Conservation (phyloP, 2,113 vertebrate species). For the Ceratotherium simum region DNA sequence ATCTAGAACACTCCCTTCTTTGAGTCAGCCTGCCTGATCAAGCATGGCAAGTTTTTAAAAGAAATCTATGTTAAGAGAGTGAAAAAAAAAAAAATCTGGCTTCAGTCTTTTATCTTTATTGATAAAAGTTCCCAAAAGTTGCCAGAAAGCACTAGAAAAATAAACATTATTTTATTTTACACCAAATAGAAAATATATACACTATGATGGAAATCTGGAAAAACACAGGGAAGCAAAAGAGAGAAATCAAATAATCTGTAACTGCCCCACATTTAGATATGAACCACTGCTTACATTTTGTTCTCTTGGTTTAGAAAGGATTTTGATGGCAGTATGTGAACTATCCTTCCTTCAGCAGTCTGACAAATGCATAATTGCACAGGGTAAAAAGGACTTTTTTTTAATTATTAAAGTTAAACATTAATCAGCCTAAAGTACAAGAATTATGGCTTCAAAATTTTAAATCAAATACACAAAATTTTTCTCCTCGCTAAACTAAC, state of each 20-base stretch:
- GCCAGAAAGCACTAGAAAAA: not conserved
- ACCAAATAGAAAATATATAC: not conserved
- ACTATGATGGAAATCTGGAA: not conserved
- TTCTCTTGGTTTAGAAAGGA: not conserved
- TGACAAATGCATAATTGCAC: not conserved
- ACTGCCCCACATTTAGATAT: not conserved
- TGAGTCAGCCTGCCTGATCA: slow-evolving; percentile 8
- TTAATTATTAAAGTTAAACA: not conserved
- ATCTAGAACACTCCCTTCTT: slow-evolving; percentile 64
- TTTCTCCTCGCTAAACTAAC: not conserved
- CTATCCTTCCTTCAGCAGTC: not conserved
- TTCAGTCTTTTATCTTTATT: not conserved
- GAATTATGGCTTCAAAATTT: not conserved
- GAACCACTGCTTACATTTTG: not conserved
- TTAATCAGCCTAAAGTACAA: not conserved
- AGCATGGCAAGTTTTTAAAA: not conserved
- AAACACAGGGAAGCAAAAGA: not conserved
- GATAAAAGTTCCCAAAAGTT: not conserved
- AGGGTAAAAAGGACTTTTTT: not conserved
- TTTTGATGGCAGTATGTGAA: not conserved
- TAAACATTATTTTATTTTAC: slow-evolving; percentile 9
- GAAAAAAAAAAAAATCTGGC: not conserved
- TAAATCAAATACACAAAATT: not conserved
- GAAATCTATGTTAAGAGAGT: not conserved
- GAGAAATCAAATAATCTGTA: not conserved